phyloP scores from a whole-genome alignment of 2,113 vertebrate genomes.

The Paratilapia polleni region DNA sequence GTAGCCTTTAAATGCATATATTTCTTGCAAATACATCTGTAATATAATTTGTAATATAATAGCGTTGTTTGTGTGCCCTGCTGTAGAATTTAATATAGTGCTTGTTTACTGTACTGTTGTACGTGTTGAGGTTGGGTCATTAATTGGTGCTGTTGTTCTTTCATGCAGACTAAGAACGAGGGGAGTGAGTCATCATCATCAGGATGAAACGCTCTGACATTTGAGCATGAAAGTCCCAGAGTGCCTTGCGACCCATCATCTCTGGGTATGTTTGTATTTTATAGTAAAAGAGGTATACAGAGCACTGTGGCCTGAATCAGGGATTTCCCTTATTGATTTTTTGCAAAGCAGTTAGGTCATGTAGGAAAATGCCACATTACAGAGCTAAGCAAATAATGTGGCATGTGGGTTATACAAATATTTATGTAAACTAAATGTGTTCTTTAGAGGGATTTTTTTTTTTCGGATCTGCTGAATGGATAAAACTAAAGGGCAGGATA shows the following conservation, averaged over 20 bases:
- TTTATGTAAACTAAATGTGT: conserved; percentile 37
- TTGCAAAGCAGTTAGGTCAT: background rate
- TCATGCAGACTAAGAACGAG: conserved; percentile 67
- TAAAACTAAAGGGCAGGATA: conserved; percentile 36
- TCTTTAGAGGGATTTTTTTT: conserved; percentile 27
- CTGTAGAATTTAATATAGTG: conserved; percentile 15
- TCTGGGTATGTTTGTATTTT: conserved; percentile 57
- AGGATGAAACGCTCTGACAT: conserved; percentile 80
- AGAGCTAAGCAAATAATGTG: conserved; percentile 13
- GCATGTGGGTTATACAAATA: conserved; percentile 15
- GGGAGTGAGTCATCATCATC: conserved; percentile 76
- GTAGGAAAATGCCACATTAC: background rate
- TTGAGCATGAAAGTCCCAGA: conserved; percentile 77
- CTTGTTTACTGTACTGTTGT: conserved; percentile 40
- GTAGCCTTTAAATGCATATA: conserved; percentile 17
- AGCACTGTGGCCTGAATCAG: conserved; percentile 16
- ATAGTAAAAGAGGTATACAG: conserved; percentile 49
- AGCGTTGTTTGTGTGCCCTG: background rate
- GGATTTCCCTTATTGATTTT: background rate
- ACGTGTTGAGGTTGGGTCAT: conserved; percentile 59
- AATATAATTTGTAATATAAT: background rate
- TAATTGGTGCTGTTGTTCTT: conserved; percentile 68
- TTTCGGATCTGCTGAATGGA: conserved; percentile 41
- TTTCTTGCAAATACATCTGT: conserved; percentile 3
- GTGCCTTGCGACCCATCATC: conserved; percentile 61